phyloP scores from a whole-genome alignment of 2,113 vertebrate species.

The Scopus umbretta region DNA sequence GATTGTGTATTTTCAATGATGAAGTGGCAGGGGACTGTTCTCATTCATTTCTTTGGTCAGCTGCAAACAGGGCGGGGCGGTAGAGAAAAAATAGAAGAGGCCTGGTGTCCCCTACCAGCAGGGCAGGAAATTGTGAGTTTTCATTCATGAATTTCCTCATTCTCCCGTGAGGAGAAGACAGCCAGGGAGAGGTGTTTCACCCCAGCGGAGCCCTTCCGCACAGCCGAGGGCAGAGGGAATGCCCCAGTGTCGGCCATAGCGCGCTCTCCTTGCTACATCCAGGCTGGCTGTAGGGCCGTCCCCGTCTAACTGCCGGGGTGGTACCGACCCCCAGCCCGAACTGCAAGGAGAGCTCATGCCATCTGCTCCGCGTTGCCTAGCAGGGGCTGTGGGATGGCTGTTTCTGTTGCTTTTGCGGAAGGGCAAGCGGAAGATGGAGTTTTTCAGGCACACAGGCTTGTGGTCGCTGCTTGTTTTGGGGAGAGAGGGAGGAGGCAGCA shows the following conservation, averaged over 20 bases:
- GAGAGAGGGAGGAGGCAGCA: background rate
- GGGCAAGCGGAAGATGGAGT: background rate
- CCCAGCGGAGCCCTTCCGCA: background rate
- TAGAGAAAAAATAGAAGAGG: background rate
- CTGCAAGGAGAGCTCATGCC: background rate
- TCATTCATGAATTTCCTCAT: background rate
- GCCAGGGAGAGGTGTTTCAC: background rate
- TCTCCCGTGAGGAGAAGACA: background rate
- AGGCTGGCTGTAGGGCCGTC: background rate
- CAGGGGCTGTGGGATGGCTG: background rate
- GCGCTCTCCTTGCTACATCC: background rate
- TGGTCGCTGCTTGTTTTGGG: background rate
- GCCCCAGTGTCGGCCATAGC: rapidly evolving
- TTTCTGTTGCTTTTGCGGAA: background rate
- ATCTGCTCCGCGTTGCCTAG: rapidly evolving
- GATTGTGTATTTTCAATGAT: background rate
- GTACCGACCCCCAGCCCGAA: background rate
- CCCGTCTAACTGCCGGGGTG: background rate
- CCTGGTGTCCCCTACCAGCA: background rate
- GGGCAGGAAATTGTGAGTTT: background rate
- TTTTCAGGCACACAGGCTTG: background rate
- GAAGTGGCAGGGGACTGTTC: background rate
- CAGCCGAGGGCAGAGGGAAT: background rate
- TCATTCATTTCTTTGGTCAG: background rate
- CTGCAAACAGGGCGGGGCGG: background rate